Evolutionary conservation across 2,888 invertebrate species (phyloP), one percentile per base, ranked within the genome.

Genomic region (Caenorhabditis macrosperma): DNA sequence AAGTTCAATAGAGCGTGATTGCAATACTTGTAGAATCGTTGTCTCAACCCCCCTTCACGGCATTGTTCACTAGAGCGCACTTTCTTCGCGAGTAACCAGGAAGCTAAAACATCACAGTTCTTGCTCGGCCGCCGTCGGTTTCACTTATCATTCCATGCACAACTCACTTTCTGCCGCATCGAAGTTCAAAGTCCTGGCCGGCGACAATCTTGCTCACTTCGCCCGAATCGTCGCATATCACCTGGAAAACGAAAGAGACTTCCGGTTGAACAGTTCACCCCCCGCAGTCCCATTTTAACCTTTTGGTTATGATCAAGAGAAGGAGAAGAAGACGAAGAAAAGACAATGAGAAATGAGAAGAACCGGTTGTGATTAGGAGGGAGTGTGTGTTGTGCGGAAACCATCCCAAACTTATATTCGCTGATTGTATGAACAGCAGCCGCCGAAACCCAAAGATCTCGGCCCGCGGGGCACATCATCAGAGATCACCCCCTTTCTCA

Each of bases 91-190:
- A n/a, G n/a, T n/a, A 38, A 38, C 38, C 38, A 38, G 38, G 38
- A 38, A 59, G 55, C 20, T 55, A 33, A 60, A 4, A 72, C 72
- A 64, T 63, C 63, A 69, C 38, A 63, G 72, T 63, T 72, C 72
- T 50, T n/a, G n/a, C 26, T 9, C 48, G 26, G 10, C 10, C 28
- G 20, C 38, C 9, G 3, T 38, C 38, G 12, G 38, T 38, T 33
- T 33, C 10, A 5, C 33, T 33, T 33, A 33, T 33, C 33, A 33
- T 33, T 50, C 12, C 30, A 12, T 22, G n/a, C 15, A 46, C 26
- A 78, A 79, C 79, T 79, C 69, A 79, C 79, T 79, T 79, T 63
- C 79, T 75, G 7, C 75, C 79, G 22, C 75, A 60, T 5, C 79
- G 68, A n/a, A 79, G 63, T 35, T 79, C 79, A 50, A 79, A 79